Evolutionary conservation across 2,113 vertebrate genomes (phyloP), one percentile per base, ranked within the genome.

Genomic region (Polyodon spathula): DNA sequence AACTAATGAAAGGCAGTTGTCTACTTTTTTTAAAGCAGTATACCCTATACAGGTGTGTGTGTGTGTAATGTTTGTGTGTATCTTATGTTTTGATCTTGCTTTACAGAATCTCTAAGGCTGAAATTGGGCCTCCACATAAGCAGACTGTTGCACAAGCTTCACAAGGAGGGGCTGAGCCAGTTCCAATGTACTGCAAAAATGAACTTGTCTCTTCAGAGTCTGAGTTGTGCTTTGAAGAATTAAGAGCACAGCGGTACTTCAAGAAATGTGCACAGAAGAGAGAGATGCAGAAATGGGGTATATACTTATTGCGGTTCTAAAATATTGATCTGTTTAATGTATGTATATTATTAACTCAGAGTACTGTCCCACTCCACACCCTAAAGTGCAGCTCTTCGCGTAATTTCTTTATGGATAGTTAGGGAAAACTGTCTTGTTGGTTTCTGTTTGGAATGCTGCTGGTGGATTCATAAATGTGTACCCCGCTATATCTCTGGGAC

Each of bases 161-260:
- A 0, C 7, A 1, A 3, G n/a, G 4, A 15, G 1, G 52, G 1
- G 14, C 58, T 6, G 57, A 46, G 64, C 73, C 67, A 2, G 70
- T 88, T 17, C 67, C 82, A 0, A 84, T 80, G 79, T 95, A 93
- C 67, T 71, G 72, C 41, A 82, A 71, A 62, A 77, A 83, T 0
- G 81, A 79, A 2, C 84, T 95, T 1, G 40, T 73, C 10, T 83
- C 74, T 43, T 83, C 84, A 4, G 87, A 80, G 0, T 82, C 85
- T 0, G 92, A 95, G 62, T 59, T 90, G 9, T 85, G 83, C 42
- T 92, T 95, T 11, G 93, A 95, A 73, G 93, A 95, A 71, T 74
- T 88, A 17, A 66, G 92, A 68, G 90, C 92, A 0, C 71, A 65
- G 10, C 62, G 62, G 6, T 84, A 85, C 73, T 81, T 80, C 16